phyloP scores from a whole-genome alignment of 2,888 invertebrate species.

The Pristionchus arcanus region DNA sequence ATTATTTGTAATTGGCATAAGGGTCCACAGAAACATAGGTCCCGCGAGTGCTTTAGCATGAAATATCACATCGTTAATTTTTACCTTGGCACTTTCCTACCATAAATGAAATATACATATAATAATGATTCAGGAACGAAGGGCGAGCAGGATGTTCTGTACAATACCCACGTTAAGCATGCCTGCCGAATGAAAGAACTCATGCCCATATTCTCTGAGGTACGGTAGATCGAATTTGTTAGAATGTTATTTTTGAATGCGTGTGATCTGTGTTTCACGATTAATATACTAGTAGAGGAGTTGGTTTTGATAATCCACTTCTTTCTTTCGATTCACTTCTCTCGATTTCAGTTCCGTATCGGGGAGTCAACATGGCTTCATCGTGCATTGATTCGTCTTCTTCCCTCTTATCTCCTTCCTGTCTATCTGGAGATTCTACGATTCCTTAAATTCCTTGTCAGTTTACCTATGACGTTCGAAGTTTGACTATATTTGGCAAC shows the following conservation, averaged over 20 bases:
- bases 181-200: background rate
- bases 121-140: background rate
- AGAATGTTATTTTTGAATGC: background rate
- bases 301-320: background rate
- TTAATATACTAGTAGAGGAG: background rate
- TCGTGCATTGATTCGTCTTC: slow-evolving; percentile 63
- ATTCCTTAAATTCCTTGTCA: slow-evolving; percentile 59
- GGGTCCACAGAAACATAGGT: background rate
- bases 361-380: slow-evolving; percentile 64
- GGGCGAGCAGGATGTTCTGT: slow-evolving; percentile 46
- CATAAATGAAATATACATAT: no score
- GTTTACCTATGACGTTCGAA: background rate
- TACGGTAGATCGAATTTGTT: background rate
- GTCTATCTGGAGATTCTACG: slow-evolving; percentile 69
- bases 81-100: no score
- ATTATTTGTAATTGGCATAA: background rate
- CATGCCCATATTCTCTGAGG: slow-evolving; percentile 37
- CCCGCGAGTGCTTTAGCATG: no score
- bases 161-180: slow-evolving; percentile 2
- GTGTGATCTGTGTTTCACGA: background rate
- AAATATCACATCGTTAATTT: no score
- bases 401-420: slow-evolving; percentile 65
- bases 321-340: background rate
- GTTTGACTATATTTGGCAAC: no score
- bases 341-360: slow-evolving; percentile 57